Evolutionary conservation across 2,888 invertebrate genomes (phyloP).

Genomic region (Sialis fuliginosa): DNA sequence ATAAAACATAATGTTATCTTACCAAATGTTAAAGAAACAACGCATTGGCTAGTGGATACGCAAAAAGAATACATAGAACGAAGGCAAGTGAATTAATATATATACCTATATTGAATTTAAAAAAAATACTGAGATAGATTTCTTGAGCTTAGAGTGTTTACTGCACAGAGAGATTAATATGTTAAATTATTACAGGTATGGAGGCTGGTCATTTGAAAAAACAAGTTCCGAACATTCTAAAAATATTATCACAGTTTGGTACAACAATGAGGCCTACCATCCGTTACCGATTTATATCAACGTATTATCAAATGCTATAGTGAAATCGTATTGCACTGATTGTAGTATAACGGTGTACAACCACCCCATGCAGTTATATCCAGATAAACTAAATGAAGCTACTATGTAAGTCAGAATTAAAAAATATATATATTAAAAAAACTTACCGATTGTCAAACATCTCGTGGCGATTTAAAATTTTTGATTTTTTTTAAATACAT

Average conservation of each 20-base stretch:
- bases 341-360: slow-evolving; percentile 46
- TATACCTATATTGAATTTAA: no score
- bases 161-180: no score
- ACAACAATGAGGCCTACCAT: slow-evolving; percentile 79
- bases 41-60: slow-evolving; percentile 33
- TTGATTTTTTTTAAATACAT: no score
- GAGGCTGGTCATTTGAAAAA: slow-evolving; percentile 28
- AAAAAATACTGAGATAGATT: no score
- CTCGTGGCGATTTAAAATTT: no score
- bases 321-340: slow-evolving; percentile 27
- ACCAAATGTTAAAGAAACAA: slow-evolving; percentile 25
- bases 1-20: slow-evolving; percentile 21
- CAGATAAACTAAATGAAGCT: slow-evolving; percentile 52
- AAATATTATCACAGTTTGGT: slow-evolving; percentile 49
- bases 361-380: slow-evolving; percentile 68
- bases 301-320: slow-evolving; percentile 45
- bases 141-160: no score
- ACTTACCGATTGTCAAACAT: no score
- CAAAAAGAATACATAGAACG: slow-evolving; percentile 33
- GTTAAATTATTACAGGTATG: slow-evolving; percentile 25
- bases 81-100: slow-evolving; percentile 24
- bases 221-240: slow-evolving; percentile 19
- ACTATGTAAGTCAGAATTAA: slow-evolving; percentile 37
- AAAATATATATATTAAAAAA: neutral
- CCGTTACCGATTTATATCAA: slow-evolving; percentile 58